Evolutionary conservation across 1,140 invertebrate genomes (phyloP), one percentile per base, ranked within the genome.

Genomic region (Zaprionus kolodkinae): DNA sequence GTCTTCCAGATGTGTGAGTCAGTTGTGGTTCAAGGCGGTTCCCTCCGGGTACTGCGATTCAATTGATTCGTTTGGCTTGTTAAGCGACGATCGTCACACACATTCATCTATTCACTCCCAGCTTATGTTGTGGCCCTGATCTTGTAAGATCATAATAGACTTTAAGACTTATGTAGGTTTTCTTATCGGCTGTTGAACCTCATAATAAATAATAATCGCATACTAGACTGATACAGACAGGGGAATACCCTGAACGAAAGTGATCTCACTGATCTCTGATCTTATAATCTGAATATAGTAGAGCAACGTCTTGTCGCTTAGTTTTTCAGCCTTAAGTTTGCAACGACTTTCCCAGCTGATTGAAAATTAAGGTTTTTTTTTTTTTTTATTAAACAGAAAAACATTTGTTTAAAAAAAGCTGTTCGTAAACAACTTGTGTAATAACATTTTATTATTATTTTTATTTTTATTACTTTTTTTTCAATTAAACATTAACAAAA

Each of bases 31-130:
- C 71, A 68, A 55, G 66, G 79, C 83, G 70, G 83, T 78, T 86
- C 52, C 50, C 69, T 64, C 81, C 66, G 43, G 7, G 11, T 15
- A n/a, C n/a, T 45, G 40, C 40, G 21, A 36, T 62, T 62, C 72
- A 86, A 86, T 86, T 86, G 83, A 68, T 79, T 86, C 65, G 82
- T 74, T 73, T 71, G 81, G 36, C 63, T 81, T 36, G 61, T 78
- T 82, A 72, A 76, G 65, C 54, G 64, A 72, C 54, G 64, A 72
- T 57, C 17, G 33, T 50, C 54, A 48, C 60, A 45, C 30, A 35
- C 61, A 67, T 69, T 71, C 48, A 72, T 50, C 45, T 50, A 25
- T 25, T 50, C 50, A 40, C 17, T 50, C n/a, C 9, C 12, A 56
- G 48, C 57, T 4, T 3, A 3, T n/a, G 6, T 33, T 38, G 17